A percentile compares a stretch with the other conserved stretches of the same genome.
Evolutionary conservation across 2,797 vertebrate genomes (phyloP).

Genomic region (Notamacropus eugenii): DNA sequence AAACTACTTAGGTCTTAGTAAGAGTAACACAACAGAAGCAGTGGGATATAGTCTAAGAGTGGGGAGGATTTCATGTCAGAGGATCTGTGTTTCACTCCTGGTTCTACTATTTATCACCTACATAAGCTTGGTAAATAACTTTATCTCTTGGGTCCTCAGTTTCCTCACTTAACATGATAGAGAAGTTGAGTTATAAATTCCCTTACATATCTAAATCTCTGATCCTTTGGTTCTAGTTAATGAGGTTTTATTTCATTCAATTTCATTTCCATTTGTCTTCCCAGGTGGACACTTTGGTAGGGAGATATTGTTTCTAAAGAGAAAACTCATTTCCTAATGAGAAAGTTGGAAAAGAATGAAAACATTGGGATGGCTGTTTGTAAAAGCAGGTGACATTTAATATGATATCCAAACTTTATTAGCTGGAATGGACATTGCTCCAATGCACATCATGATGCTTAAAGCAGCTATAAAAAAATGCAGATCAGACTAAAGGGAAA

Average conservation of each 20-base stretch:
- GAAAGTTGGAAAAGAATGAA: not conserved
- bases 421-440: not conserved
- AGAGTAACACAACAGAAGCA: not conserved
- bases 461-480: not conserved
- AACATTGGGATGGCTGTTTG: not conserved
- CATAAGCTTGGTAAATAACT: not conserved
- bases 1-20: not conserved
- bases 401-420: not conserved
- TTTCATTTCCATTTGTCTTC: not conserved
- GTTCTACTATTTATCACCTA: not conserved
- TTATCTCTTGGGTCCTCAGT: not conserved
- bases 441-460: not conserved
- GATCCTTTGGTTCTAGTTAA: not conserved
- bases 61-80: not conserved
- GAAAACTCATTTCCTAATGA: not conserved
- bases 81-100: not conserved
- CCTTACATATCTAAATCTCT: not conserved
- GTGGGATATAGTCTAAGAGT: not conserved
- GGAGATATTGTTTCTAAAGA: not conserved
- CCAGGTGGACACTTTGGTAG: not conserved
- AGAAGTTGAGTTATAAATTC: not conserved
- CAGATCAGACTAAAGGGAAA: not conserved
- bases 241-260: not conserved
- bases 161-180: not conserved
- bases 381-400: not conserved